Conservation (phyloP, 1,140 invertebrate genomes). For the Drosophila dunni region DNA sequence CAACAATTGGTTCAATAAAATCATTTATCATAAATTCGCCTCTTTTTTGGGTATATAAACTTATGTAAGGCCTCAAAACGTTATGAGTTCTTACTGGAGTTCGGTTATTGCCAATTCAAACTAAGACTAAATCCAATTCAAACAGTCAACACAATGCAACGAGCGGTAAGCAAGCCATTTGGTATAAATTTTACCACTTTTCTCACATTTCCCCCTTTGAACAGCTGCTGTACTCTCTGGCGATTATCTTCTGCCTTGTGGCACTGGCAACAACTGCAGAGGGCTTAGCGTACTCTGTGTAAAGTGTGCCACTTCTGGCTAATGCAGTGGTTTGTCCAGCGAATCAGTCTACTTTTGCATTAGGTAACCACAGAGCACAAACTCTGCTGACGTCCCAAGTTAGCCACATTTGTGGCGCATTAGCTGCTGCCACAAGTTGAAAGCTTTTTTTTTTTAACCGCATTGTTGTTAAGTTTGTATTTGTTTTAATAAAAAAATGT, state of each 20-base stretch:
- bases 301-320: not conserved
- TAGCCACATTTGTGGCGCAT: not conserved
- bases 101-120: constrained; percentile 73
- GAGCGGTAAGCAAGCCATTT: constrained; percentile 42
- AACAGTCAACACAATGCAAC: constrained; percentile 50
- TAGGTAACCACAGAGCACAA: not conserved
- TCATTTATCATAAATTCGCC: constrained; percentile 44
- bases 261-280: constrained; percentile 14
- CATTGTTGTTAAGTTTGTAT: constrained; percentile 61
- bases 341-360: not conserved
- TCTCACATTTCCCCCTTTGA: not conserved
- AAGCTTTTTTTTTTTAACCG: constrained; percentile 17
- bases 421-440: not conserved
- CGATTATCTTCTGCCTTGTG: constrained; percentile 36
- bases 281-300: not conserved
- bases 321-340: constrained; percentile 11
- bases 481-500: constrained; percentile 54
- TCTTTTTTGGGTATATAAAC: constrained; percentile 62
- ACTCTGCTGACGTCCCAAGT: not conserved
- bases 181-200: not conserved
- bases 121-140: constrained; percentile 74
- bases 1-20: constrained; percentile 37
- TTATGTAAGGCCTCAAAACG: constrained; percentile 29
- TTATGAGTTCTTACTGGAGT: constrained; percentile 80
- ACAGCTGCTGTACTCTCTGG: constrained; percentile 66